Base-by-base conservation (phyloP, 2,888 invertebrate genomes). In the Dichetophora obliterata region DNA sequence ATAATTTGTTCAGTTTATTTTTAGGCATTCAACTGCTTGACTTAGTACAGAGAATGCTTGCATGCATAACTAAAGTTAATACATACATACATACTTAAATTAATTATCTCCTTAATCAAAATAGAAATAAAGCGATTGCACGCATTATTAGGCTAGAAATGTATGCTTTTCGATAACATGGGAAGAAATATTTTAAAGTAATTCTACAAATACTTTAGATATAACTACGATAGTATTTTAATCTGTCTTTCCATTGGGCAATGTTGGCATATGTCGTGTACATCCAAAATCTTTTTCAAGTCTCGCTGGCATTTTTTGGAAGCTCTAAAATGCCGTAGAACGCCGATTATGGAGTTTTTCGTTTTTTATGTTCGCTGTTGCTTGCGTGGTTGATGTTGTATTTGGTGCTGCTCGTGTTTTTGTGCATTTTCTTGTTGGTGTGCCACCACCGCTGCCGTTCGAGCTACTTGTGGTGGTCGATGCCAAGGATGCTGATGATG, bases 311-410 rank as follows among this genome's bases (percentile, higher is more conserved):
- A 80, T 79, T 81, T 80, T 65, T 14, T 19, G 24, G 24, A 11
- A 11, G 52, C 19, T 83, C 81, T 85, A 88, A 82, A 88, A 88
- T 84, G 88, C 89, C 80, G 88, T 88, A 81, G 88, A 88, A 83
- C 88, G 88, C 83, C 88, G 85, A 81, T 88, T 88, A 82, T 84
- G 85, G 77, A 82, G 82, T 77, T 86, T 86, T 78, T 84, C 84
- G 83, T 83, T 85, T 79, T 81, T 82, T 76, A 71, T 80, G 81
- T 81, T 82, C 81, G 81, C n/a, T n/a, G n/a, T n/a, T n/a, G n/a
- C 81, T 79, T 81, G 66, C 79, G 61, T 31, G 24, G 48, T 37
- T 11, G 50, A 77, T 34, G 75, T 77, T 73, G 80, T 75, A 71
- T 66, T 66, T 78, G 74, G 76, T 80, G 80, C 76, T 76, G 73